phyloP scores from a whole-genome alignment of 2,888 invertebrate genomes.

The Thysanoteuthis rhombus region DNA sequence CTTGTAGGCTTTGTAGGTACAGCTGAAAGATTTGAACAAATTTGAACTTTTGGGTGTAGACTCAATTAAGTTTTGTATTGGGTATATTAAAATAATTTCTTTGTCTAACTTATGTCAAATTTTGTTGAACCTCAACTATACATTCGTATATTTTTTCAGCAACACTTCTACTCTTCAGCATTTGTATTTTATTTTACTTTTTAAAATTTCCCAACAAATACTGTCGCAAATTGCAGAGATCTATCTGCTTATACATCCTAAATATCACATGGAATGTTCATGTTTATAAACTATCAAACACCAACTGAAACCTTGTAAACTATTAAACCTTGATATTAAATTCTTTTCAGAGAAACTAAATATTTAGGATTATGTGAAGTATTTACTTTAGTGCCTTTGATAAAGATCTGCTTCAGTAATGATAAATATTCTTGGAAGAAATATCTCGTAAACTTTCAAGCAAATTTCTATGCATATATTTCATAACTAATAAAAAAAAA shows the following conservation, averaged over 20 bases:
- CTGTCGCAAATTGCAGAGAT: neutral
- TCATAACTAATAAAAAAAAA: too few relatives aligned
- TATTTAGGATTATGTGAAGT: neutral
- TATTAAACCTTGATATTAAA: neutral
- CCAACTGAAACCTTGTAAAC: neutral
- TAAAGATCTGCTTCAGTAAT: neutral
- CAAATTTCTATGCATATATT: too few relatives aligned
- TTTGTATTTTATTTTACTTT: neutral
- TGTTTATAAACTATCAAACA: neutral
- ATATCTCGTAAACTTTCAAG: too few relatives aligned
- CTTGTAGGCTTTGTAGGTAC: neutral
- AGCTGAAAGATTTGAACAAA: neutral
- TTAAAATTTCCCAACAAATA: neutral
- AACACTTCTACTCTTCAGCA: neutral
- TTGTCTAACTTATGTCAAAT: neutral
- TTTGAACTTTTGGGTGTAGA: neutral
- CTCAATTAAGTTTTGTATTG: neutral
- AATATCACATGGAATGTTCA: conserved; percentile 12
- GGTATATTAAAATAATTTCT: neutral
- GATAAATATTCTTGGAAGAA: neutral
- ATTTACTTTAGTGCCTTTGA: neutral
- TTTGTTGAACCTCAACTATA: neutral
- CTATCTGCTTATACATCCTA: neutral
- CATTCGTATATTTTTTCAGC: neutral
- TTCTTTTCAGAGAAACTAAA: neutral